phyloP scores from a whole-genome alignment of 2,888 invertebrate genomes.

The Tipula helvola region DNA sequence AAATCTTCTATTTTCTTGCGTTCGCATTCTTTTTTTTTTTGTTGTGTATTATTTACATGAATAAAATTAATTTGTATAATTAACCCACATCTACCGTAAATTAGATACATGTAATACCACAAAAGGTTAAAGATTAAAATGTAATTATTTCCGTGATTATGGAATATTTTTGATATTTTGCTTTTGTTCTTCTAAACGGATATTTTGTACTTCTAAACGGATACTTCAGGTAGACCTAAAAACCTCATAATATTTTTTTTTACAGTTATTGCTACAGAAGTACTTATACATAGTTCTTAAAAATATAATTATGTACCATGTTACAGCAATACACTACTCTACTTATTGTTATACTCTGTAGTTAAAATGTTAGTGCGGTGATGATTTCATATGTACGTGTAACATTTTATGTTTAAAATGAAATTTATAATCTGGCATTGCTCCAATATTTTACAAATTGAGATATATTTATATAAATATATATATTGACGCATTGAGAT shows the following conservation, averaged over 20 bases:
- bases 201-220: neutral
- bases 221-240: neutral
- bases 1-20: neutral
- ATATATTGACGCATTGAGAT: neutral
- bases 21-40: neutral
- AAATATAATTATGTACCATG: neutral
- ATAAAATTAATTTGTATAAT: neutral
- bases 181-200: neutral
- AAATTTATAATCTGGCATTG: neutral
- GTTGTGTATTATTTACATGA: neutral
- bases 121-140: constrained; percentile 4
- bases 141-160: neutral
- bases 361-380: neutral
- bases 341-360: neutral
- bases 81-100: neutral
- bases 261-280: neutral
- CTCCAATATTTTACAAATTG: neutral
- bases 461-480: neutral
- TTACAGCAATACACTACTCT: neutral
- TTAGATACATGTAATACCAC: neutral
- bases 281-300: neutral
- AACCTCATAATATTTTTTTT: neutral
- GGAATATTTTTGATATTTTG: neutral
- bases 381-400: neutral
- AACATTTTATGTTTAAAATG: neutral